phyloP scores from a whole-genome alignment of 2,888 invertebrate species.

The Apodemia duryi region DNA sequence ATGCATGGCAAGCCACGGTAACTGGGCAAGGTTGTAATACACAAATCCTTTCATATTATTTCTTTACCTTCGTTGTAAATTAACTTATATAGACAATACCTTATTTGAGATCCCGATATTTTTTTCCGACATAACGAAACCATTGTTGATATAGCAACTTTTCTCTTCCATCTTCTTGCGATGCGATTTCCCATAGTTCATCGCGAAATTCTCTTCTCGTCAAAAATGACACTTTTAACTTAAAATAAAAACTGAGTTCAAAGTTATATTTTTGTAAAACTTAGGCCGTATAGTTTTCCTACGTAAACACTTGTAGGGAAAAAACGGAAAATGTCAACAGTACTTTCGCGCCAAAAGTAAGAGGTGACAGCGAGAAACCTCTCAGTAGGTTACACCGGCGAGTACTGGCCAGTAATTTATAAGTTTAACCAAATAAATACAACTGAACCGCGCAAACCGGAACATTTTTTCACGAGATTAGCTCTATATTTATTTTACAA shows the following conservation, averaged over 20 bases:
- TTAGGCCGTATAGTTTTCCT: conserved; percentile 29
- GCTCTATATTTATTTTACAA: conserved; percentile 18
- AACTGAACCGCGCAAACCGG: conserved; percentile 35
- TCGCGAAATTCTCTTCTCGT: conserved; percentile 19
- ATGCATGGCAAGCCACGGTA: conserved; percentile 35
- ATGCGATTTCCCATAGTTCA: conserved; percentile 22
- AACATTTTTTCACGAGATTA: conserved; percentile 31
- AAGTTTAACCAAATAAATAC: conserved; percentile 49
- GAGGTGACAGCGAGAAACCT: conserved; percentile 43
- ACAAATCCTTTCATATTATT: conserved; percentile 22
- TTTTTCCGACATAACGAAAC: conserved; percentile 61
- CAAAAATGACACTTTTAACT: conserved; percentile 20
- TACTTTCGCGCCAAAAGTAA: conserved; percentile 47
- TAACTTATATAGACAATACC: conserved; percentile 35
- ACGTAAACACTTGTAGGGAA: conserved; percentile 12
- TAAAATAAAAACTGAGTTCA: conserved; percentile 26
- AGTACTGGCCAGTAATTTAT: conserved; percentile 44
- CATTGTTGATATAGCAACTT: conserved; percentile 58
- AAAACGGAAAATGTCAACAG: conserved; percentile 25
- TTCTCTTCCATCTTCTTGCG: conserved; percentile 40
- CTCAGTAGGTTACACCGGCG: conserved; percentile 39
- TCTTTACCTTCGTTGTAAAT: conserved; percentile 25
- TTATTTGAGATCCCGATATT: conserved; percentile 44
- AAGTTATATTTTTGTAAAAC: conserved; percentile 22
- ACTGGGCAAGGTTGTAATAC: conserved; percentile 29